A percentile compares a stretch with the other conserved stretches of the same genome.
Conservation (phyloP, 2,113 vertebrate species). For the Pipa parva region DNA sequence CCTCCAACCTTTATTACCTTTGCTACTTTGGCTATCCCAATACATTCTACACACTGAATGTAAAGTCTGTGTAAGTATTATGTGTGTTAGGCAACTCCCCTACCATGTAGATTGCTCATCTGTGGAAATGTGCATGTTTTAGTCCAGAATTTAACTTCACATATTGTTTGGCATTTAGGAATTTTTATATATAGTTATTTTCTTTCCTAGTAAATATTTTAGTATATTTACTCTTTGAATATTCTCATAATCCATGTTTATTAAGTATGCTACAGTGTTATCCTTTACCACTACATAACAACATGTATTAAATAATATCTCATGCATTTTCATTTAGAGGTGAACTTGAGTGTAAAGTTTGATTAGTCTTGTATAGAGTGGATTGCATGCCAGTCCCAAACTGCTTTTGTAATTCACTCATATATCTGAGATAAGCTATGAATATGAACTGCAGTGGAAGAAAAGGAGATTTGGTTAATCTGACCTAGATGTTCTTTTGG, state of each 20-base stretch:
- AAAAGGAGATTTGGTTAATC: constrained; percentile 75
- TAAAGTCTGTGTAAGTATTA: no score
- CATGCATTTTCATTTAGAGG: constrained; percentile 6
- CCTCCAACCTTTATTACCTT: no score
- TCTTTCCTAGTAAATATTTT: not conserved
- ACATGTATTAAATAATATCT: not conserved
- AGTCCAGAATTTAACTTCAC: no score
- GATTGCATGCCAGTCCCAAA: constrained; percentile 45
- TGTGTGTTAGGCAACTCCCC: no score
- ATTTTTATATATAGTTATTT: no score
- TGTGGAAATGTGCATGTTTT: no score
- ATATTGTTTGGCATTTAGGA: no score
- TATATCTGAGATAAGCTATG: constrained; percentile 67
- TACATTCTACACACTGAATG: no score
- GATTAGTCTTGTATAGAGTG: constrained; percentile 19
- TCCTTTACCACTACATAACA: no score
- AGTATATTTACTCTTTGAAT: not conserved
- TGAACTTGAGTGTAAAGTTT: constrained; percentile 35
- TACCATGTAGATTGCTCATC: no score
- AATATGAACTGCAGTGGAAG: constrained; percentile 61
- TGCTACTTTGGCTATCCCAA: no score
- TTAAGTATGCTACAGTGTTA: no score
- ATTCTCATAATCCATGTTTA: not conserved
- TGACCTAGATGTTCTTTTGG: constrained; percentile 84
- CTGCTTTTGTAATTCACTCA: constrained; percentile 64